Evolutionary conservation across 2,888 invertebrate species (phyloP), one percentile per base, ranked within the genome.

Genomic region (Drosophila rellima): DNA sequence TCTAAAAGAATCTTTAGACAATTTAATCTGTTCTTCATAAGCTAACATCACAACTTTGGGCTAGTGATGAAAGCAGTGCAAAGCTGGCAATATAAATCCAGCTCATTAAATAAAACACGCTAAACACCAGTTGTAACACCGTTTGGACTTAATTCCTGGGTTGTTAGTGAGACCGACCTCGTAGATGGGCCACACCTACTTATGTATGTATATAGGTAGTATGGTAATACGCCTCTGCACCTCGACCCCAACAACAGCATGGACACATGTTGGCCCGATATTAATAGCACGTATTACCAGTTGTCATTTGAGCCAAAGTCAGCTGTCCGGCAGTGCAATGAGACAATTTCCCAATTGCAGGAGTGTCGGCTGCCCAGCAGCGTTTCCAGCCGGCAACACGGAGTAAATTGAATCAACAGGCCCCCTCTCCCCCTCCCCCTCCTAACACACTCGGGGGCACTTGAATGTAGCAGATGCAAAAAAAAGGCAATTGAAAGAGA

Each of bases 271-370:
- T 50, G 56, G 54, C 29, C 33, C 42, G 47, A 71, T 89, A 88
- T 89, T 88, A 89, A 85, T 85, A 77, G 84, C 77, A 44, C 59
- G 70, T 87, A 89, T 81, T 83, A 88, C 81, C 71, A 88, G 89
- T 85, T 85, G 89, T 85, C 85, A 85, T 85, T 84, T 73, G 84
- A 89, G 79, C 87, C 81, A 69, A 59, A 63, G 68, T 81, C 59
- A 72, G 70, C 85, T 85, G 85, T 85, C 85, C 55, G 51, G 51
- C 63, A 68, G 40, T 77, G 77, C 81, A 85, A 85, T 88, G 63
- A 88, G 84, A 86, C 89, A 86, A 88, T 86, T 88, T 83, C 76
- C 83, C 74, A 83, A 74, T 70, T 69, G 78, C 71, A 65, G 79
- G 75, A 68, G 82, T 78, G 66, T 64, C 73, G 63, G 35, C 13